A percentile compares a stretch with the other conserved stretches of the same genome.
These are phyloP conservation scores for Quadroppia sp. DNA, from an alignment of 2,888 invertebrate species.

Conservation along the genomic window DNA sequence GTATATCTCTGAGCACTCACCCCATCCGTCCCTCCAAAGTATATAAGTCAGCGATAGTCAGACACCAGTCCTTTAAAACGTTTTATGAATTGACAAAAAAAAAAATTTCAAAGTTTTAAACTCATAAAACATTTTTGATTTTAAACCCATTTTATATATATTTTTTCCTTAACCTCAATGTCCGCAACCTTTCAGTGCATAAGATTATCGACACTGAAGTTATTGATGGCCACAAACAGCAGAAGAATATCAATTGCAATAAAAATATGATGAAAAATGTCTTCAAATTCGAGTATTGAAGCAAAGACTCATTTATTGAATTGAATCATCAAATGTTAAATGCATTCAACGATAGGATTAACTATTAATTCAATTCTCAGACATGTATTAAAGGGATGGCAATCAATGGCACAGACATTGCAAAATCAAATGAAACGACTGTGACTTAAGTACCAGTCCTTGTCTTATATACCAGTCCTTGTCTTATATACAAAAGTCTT, in stretches of 20 bases:
- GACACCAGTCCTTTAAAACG: neutral
- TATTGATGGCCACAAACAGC: neutral
- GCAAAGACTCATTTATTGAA: slow-evolving; percentile 1
- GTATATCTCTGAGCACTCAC: neutral
- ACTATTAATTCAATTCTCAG: slow-evolving; percentile 1
- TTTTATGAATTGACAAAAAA: neutral
- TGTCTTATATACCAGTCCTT: neutral
- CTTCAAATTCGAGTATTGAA: neutral
- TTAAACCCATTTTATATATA: no score
- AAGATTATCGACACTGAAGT: neutral
- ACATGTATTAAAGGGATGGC: neutral
- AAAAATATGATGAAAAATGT: neutral
- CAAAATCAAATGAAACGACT: neutral
- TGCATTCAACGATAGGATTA: neutral
- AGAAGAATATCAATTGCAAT: neutral
- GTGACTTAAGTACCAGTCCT: neutral
- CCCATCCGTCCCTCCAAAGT: neutral
- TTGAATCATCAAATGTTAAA: neutral
- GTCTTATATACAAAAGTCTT: neutral
- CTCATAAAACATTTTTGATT: no score
- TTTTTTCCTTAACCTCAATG: no score
- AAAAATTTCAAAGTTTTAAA: neutral
- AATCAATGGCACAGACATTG: neutral
- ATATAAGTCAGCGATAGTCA: neutral
- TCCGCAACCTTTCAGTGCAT: neutral